Base-by-base conservation (phyloP, 2,888 invertebrate species). In the Drepanosiphum platanoidis region DNA sequence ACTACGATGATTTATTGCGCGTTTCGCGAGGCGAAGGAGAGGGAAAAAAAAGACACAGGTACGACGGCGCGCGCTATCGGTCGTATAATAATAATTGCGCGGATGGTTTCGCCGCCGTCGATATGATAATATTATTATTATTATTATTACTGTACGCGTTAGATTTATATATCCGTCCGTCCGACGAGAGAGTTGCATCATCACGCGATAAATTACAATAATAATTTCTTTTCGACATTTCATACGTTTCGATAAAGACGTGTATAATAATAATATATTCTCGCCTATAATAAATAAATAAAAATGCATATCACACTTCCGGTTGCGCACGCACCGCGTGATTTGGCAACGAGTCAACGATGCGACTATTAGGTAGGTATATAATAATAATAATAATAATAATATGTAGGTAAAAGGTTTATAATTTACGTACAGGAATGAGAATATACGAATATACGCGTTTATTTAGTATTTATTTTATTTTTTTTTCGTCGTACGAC, bases 321-420 rank as follows among this genome's bases (percentile, higher is more conserved):
- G 71, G 42, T 71, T 27, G 11, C 13, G 36, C 64, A 27, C 34
- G 18, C 36, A 36, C 71, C 9, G n/a, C 13, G 34, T 52, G 39
- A 71, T 36, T 71, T 39, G 39, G 42, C 39, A 71, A 71, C 27
- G n/a, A 39, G 18, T 39, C 36, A 36, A 71, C 71, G n/a, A n/a
- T n/a, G n/a, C n/a, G n/a, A n/a, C n/a, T n/a, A n/a, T 52, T 52
- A 52, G 13, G 18, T 52, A 52, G 52, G 52, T 52, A 11, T 52
- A n/a, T n/a, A n/a, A n/a, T n/a, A n/a, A n/a, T n/a, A n/a, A n/a
- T n/a, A n/a, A n/a, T n/a, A n/a, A n/a, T n/a, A n/a, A n/a, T n/a
- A n/a, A n/a, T n/a, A n/a, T n/a, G n/a, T n/a, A n/a, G n/a, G n/a
- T n/a, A n/a, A n/a, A n/a, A n/a, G n/a, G n/a, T n/a, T n/a, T n/a